These are phyloP conservation scores for Drosophila erecta DNA, from an alignment of 1,140 invertebrate genomes.

Conservation along the genomic window DNA sequence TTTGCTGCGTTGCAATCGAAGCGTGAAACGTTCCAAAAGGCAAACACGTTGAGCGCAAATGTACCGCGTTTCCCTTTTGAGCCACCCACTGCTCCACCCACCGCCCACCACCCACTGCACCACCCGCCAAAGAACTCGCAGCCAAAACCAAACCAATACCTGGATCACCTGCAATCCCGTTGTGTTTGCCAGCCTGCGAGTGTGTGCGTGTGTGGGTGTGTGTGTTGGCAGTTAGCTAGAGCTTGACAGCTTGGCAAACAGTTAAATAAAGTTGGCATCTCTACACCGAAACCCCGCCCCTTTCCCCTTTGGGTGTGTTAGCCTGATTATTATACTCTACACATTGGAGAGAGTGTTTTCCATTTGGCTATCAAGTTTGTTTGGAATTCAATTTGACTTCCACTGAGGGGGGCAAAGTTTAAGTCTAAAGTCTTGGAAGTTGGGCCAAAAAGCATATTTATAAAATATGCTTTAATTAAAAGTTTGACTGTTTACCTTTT, in stretches of 20 bases:
- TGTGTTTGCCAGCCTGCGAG: slow-evolving; percentile 25
- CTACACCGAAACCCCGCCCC: neutral
- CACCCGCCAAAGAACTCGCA: neutral
- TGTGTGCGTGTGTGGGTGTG: slow-evolving; percentile 27
- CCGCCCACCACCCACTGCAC: neutral
- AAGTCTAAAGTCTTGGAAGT: too few species aligned
- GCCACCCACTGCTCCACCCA: slow-evolving; percentile 29
- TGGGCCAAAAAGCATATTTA: too few species aligned
- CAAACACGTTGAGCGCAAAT: slow-evolving; percentile 80
- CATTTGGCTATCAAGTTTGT: slow-evolving; percentile 18
- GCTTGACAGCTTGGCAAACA: slow-evolving; percentile 81
- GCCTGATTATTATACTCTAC: slow-evolving; percentile 52
- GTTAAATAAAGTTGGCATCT: slow-evolving; percentile 78
- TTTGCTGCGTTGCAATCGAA: slow-evolving; percentile 68
- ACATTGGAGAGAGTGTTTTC: slow-evolving; percentile 8
- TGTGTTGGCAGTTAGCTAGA: slow-evolving; percentile 70
- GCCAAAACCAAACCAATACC: slow-evolving; percentile 46
- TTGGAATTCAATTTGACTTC: slow-evolving; percentile 22
- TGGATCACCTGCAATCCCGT: slow-evolving; percentile 39
- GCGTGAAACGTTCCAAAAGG: slow-evolving; percentile 75
- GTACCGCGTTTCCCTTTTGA: slow-evolving; percentile 74
- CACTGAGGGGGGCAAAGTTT: neutral
- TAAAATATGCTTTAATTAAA: too few species aligned
- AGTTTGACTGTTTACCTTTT: too few species aligned
- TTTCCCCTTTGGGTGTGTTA: slow-evolving; percentile 17